A percentile compares a stretch with the other conserved stretches of the same genome.
Evolutionary conservation across 1,140 invertebrate species (phyloP).

Genomic region (Agrilus planipennis): DNA sequence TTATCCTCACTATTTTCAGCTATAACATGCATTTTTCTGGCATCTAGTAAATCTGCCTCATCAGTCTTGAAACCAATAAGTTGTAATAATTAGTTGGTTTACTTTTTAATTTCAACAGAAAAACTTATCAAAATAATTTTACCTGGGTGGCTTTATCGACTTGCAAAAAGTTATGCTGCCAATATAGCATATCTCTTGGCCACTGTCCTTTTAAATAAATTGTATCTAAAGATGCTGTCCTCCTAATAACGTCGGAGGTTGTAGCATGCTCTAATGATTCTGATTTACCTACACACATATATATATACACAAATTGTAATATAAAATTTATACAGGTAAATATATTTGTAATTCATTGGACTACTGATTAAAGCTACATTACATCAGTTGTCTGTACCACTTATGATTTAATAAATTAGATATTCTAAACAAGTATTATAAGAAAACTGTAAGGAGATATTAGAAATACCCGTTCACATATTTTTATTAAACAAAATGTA

Average conservation of each 20-base stretch:
- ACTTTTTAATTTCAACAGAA: not conserved
- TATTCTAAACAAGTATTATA: too few species aligned
- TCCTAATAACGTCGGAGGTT: constrained; percentile 46
- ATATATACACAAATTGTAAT: constrained; percentile 20
- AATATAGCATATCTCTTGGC: constrained; percentile 55
- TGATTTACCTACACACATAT: constrained; percentile 51
- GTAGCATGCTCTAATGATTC: constrained; percentile 41
- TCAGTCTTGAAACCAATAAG: constrained; percentile 20
- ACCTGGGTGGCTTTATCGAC: constrained; percentile 70
- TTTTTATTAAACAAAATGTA: too few species aligned
- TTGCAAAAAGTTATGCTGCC: constrained; percentile 51
- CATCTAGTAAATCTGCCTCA: constrained; percentile 21
- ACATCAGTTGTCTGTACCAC: too few species aligned
- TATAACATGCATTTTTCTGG: constrained; percentile 20
- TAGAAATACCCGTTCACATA: too few species aligned
- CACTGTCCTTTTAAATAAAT: constrained; percentile 65
- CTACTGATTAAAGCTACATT: too few species aligned
- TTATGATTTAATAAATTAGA: too few species aligned
- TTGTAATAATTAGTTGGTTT: not conserved
- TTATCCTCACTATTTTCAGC: constrained; percentile 19
- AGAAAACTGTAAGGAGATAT: too few species aligned
- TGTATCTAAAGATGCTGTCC: constrained; percentile 64
- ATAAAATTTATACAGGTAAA: too few species aligned
- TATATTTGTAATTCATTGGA: too few species aligned
- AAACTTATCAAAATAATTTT: constrained; percentile 11